Base-by-base conservation (phyloP, 2,888 invertebrate genomes). In the Eupithecia insigniata region DNA sequence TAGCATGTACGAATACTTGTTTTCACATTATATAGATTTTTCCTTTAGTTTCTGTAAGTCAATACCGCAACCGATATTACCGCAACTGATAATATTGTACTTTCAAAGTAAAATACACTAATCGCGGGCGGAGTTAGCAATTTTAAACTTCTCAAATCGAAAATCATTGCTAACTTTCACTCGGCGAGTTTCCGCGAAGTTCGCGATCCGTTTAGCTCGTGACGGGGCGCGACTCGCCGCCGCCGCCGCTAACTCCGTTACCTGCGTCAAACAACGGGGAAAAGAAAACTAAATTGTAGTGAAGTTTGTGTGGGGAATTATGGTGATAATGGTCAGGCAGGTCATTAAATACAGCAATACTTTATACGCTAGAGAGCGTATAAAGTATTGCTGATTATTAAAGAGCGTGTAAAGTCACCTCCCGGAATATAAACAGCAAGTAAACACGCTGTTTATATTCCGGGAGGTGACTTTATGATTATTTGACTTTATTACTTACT, bases 161-260 rank as follows among this genome's bases (percentile, higher is more conserved):
- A 79, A 81, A 80, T 81, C 80, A 78, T 78, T 78, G 76, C 77
- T 74, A 77, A 77, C 74, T 81, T 72, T 70, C 72, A 73, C 71
- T 72, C 68, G 30, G 51, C 65, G 74, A 78, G 76, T 76, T 76
- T 62, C n/a, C 14, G 66, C 16, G 16, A 65, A 74, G 58, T 67
- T 58, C n/a, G 34, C 32, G 26, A 55, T 46, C 36, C 51, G 36
- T 71, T 71, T 73, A 60, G n/a, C 66, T 65, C 32, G 30, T 28
- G n/a, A 62, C 71, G 74, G 69, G 62, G 62, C 64, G 67, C 71
- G 74, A 34, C 58, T 26, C 61, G 36, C 28, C 55, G 26, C 22
- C 61, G 34, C 55, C 51, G 51, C 26, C 55, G 64, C 14, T 7
- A 58, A 58, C 55, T 34, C 5, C 7, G 26, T 64, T 64, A 36